Evolutionary conservation across 2,888 invertebrate species (phyloP).

Genomic region (Augiades crinisus): DNA sequence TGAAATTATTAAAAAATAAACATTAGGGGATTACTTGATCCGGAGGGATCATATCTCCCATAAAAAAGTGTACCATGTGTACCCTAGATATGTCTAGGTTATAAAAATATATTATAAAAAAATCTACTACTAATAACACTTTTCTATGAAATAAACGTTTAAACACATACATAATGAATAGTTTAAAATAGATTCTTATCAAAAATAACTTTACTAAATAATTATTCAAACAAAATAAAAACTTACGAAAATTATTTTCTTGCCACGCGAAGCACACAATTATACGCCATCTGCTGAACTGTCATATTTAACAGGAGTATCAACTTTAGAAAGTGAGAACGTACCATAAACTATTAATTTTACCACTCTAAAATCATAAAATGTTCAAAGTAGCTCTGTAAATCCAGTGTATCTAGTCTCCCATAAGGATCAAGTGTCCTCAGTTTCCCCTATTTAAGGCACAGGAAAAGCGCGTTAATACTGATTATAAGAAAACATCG

Average conservation of each 20-base stretch:
- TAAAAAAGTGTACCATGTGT: conserved; percentile 29
- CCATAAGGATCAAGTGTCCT: no score
- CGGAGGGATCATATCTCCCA: no score
- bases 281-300: conserved; percentile 28
- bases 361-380: conserved; percentile 7
- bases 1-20: no score
- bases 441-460: no score
- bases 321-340: conserved; percentile 4
- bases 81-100: conserved; percentile 26
- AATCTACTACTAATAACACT: no score
- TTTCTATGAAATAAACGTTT: conserved; percentile 19
- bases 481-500: no score
- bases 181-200: conserved; percentile 17
- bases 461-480: no score
- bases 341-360: conserved; percentile 9
- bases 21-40: no score
- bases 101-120: conserved; percentile 27
- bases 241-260: conserved; percentile 25
- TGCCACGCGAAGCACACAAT: conserved; percentile 20
- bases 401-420: conserved; percentile 17
- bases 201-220: no score
- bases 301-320: conserved; percentile 8
- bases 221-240: conserved; percentile 26
- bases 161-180: conserved; percentile 16
- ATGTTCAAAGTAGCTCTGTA: no score